Evolutionary conservation across 2,888 invertebrate species (phyloP), one percentile per base, ranked within the genome.

Genomic region (Netelia fuscicornis): DNA sequence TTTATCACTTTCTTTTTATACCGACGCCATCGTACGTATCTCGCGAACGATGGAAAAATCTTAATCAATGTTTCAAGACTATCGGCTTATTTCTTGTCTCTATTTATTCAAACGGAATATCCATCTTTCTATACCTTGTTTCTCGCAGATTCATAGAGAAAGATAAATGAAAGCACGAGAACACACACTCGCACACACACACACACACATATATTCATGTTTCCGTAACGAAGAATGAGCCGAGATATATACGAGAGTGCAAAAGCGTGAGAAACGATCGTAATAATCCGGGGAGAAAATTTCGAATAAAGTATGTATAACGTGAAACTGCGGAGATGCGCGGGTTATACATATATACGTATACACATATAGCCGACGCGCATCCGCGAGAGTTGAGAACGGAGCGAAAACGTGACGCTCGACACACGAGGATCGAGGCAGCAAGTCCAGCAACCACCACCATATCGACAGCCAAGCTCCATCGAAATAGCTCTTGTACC

Each of bases 401-500:
- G 60, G 25, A 37, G 70, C 54, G 60, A 62, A 64, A 74, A 80
- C 65, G 72, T 65, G 56, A 80, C 65, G 65, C 48, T 80, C 80
- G 72, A 72, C 58, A 17, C 52, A 72, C 72, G 58, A 80, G 65
- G 25, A 42, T 70, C 56, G 65, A 52, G 17, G 68, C 17, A 64
- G 20, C 42, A 78, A 78, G 74, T 68, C 54, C 70, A 58, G 76
- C 77, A 13, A 72, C 60, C 71, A 75, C 60, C 37, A 72, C 70
- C 30, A 23, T 17, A 25, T 37, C 60, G 75, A 44, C 48, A 70
- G 68, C 37, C 37, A 37, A 82, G 76, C 42, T 23, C 58, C 68
- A 68, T 67, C 13, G 52, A 64, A 79, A 82, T 77, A 56, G 58
- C 77, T 72, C 72, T 68, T 64, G 84, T 75, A 74, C 48, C 54